phyloP scores from a whole-genome alignment of 2,113 vertebrate genomes.

The Colossoma macropomum region DNA sequence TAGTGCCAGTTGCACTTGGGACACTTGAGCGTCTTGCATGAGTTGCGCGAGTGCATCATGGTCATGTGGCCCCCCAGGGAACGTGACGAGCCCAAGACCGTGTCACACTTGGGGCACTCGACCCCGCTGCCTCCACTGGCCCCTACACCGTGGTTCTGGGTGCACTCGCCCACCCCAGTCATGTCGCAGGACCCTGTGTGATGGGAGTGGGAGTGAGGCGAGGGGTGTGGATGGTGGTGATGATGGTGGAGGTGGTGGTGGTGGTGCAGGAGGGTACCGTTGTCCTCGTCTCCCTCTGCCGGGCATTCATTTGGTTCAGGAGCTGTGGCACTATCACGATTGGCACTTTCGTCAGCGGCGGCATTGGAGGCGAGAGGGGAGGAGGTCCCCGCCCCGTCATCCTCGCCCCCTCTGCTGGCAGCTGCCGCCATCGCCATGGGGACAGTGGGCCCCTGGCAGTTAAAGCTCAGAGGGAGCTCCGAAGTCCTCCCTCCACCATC shows the following conservation, averaged over 20 bases:
- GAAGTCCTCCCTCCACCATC: slow-evolving; percentile 90
- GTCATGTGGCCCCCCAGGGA: slow-evolving; percentile 99
- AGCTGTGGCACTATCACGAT: slow-evolving; percentile 98
- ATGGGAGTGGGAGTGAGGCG: slow-evolving; percentile 74
- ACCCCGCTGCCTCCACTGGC: slow-evolving; percentile 86
- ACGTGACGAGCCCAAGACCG: slow-evolving; percentile 94
- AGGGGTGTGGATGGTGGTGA: slow-evolving; percentile 78
- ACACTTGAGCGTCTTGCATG: slow-evolving; percentile 99
- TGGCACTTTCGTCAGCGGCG: slow-evolving; percentile 97
- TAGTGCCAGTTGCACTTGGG: slow-evolving; percentile 99
- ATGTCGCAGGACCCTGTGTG: slow-evolving; percentile 90
- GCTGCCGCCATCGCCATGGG: slow-evolving; percentile 81
- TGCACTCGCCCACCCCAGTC: slow-evolving; percentile 87
- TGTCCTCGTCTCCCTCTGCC: slow-evolving; percentile 91
- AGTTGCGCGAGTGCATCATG: slow-evolving; percentile 99
- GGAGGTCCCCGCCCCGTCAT: slow-evolving; percentile 83
- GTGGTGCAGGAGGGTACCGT: slow-evolving; percentile 82
- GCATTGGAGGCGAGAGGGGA: slow-evolving; percentile 76
- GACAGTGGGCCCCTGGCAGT: slow-evolving; percentile 87
- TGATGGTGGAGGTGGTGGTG: slow-evolving; percentile 78
- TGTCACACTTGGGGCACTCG: slow-evolving; percentile 98
- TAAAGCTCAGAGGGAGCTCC: slow-evolving; percentile 95
- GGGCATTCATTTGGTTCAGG: slow-evolving; percentile 98
- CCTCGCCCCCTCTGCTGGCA: slow-evolving; percentile 87
- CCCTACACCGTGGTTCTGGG: slow-evolving; percentile 87